These are phyloP conservation scores for Catocala nupta DNA, from an alignment of 2,888 invertebrate genomes.

Conservation along the genomic window DNA sequence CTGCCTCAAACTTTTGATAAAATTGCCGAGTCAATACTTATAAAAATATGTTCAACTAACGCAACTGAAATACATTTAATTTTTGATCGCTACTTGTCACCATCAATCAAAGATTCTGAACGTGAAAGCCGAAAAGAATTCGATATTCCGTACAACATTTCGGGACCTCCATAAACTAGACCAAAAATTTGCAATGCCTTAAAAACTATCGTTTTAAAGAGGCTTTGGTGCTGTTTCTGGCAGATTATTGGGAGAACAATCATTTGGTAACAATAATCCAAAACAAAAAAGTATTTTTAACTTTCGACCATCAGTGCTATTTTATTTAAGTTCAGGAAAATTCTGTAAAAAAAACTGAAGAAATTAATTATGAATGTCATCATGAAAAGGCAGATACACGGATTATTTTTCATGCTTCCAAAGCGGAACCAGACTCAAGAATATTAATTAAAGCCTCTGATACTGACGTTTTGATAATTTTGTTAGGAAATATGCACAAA, in stretches of 20 bases:
- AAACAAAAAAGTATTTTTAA: constrained; percentile 22
- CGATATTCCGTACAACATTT: constrained; percentile 56
- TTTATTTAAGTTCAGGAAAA: constrained; percentile 9
- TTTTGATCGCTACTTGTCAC: constrained; percentile 56
- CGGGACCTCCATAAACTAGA: constrained; percentile 49
- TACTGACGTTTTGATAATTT: constrained; percentile 46
- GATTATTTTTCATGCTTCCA: constrained; percentile 42
- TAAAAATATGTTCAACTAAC: constrained; percentile 30
- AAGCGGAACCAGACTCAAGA: constrained; percentile 28
- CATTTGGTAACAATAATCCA: constrained; percentile 7
- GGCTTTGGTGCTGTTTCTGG: constrained; percentile 38
- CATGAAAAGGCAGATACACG: constrained; percentile 42
- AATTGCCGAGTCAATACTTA: constrained; percentile 43
- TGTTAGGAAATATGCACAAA: constrained; percentile 44
- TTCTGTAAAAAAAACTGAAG: constrained; percentile 32
- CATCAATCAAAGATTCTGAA: constrained; percentile 27
- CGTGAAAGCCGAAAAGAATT: constrained; percentile 10
- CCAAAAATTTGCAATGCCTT: constrained; percentile 29
- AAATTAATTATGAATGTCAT: constrained; percentile 35
- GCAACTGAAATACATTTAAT: constrained; percentile 38
- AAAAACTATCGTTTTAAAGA: constrained; percentile 41
- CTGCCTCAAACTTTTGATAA: constrained; percentile 36
- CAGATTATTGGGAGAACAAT: constrained; percentile 2
- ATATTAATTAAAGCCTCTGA: constrained; percentile 26
- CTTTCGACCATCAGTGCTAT: constrained; percentile 14